phyloP scores from a whole-genome alignment of 2,113 vertebrate genomes.

The Phalacrocorax pelagicus region DNA sequence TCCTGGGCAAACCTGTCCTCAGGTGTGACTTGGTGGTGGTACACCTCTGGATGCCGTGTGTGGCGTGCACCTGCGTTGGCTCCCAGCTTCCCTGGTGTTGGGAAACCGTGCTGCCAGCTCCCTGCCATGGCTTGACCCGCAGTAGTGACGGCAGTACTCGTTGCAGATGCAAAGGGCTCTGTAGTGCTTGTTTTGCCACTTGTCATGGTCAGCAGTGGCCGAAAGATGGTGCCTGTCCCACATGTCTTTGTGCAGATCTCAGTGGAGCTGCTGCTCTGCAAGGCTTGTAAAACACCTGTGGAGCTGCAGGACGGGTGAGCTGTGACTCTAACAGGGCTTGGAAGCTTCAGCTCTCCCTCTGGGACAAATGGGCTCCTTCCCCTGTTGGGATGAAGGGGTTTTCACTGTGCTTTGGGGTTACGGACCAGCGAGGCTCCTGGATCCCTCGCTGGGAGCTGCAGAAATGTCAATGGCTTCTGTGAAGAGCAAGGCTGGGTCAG shows the following conservation, averaged over 20 bases:
- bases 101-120: not conserved
- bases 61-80: not conserved
- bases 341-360: not conserved
- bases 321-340: rapidly evolving
- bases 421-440: not conserved
- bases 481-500: not conserved
- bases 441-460: not conserved
- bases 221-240: constrained; percentile 45
- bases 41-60: rapidly evolving
- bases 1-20: not conserved
- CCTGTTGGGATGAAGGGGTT: rapidly evolving
- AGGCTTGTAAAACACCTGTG: not conserved
- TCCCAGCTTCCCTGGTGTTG: not conserved
- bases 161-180: not conserved
- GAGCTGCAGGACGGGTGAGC: not conserved
- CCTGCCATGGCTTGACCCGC: not conserved
- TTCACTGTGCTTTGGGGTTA: not conserved
- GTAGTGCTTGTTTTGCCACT: not conserved
- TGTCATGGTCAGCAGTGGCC: constrained; percentile 46
- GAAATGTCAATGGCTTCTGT: not conserved
- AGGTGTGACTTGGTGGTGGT: rapidly evolving
- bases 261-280: not conserved
- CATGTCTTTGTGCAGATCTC: not conserved
- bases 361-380: no score
- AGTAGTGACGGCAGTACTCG: not conserved